A percentile compares a stretch with the other conserved stretches of the same genome.
Conservation (phyloP, 2,888 invertebrate species). For the Epistrophella euchroma region DNA sequence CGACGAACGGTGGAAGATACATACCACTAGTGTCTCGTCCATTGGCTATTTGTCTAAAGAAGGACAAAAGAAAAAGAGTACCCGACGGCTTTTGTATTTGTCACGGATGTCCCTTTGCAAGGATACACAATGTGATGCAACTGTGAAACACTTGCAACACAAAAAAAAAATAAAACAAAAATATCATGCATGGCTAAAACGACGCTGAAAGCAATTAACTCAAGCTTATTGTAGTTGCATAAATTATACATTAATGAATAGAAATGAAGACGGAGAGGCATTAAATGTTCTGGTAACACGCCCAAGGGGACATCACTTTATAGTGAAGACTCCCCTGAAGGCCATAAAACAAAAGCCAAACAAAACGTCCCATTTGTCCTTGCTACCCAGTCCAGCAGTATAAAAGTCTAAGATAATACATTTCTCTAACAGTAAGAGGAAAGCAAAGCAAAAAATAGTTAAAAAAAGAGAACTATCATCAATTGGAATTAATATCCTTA, state of each 20-base stretch:
- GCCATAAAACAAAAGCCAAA: conserved; percentile 33
- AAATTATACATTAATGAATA: conserved; percentile 57
- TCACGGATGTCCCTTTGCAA: conserved; percentile 34
- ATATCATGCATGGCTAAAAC: conserved; percentile 32
- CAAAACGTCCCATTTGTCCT: conserved; percentile 36
- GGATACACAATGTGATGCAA: conserved; percentile 31
- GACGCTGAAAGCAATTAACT: conserved; percentile 67
- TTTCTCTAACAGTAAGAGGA: not conserved
- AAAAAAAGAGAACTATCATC: conserved; percentile 40
- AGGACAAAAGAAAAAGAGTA: conserved; percentile 36
- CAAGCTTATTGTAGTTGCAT: conserved; percentile 61
- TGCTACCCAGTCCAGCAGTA: not conserved
- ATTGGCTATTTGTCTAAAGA: conserved; percentile 55
- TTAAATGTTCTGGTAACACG: conserved; percentile 22
- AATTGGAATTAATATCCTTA: conserved; percentile 63
- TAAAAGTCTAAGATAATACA: conserved; percentile 4
- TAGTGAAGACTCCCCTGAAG: conserved; percentile 36
- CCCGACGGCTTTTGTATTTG: conserved; percentile 15
- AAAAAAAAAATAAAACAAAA: conserved; percentile 24
- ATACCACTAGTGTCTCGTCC: conserved; percentile 46
- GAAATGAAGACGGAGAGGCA: conserved; percentile 22
- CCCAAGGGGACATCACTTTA: conserved; percentile 26
- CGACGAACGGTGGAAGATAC: conserved; percentile 28
- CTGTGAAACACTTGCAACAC: conserved; percentile 12
- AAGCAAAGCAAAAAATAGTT: not conserved